A percentile compares a stretch with the other conserved stretches of the same genome.
Conservation (phyloP, 2,888 invertebrate genomes). For the Hylaea fasciaria region DNA sequence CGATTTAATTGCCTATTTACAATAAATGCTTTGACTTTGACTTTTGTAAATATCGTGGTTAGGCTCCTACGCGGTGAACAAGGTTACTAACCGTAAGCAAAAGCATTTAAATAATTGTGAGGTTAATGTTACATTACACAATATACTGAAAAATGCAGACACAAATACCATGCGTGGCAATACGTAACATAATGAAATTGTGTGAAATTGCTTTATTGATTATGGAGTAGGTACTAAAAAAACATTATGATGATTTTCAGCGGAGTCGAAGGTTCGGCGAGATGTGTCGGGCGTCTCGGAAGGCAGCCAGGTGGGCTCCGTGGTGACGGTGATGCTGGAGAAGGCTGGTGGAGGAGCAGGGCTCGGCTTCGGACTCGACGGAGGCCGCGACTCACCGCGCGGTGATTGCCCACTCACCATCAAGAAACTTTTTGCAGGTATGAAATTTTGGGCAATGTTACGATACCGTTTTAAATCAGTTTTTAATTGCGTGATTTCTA, state of each 20-base stretch:
- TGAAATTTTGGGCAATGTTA: constrained; percentile 14
- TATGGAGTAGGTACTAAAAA: too few species aligned
- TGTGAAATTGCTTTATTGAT: too few species aligned
- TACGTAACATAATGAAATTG: too few species aligned
- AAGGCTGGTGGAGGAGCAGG: constrained; percentile 90
- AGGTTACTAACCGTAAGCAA: neutral
- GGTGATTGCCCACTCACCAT: constrained; percentile 95
- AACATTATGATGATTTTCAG: constrained; percentile 51
- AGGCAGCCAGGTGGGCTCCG: constrained; percentile 50
- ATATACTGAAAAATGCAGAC: too few species aligned
- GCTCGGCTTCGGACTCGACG: constrained; percentile 97
- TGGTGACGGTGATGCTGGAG: constrained; percentile 79
- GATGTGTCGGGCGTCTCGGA: constrained; percentile 44
- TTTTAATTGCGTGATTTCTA: neutral
- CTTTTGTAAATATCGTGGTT: constrained; percentile 1
- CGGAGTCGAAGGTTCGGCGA: constrained; percentile 75
- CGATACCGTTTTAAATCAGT: neutral
- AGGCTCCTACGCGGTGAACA: constrained; percentile 1
- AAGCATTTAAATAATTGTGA: too few species aligned
- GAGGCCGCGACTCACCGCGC: constrained; percentile 95
- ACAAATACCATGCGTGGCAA: too few species aligned
- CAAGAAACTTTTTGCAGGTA: constrained; percentile 97
- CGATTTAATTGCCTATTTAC: too few species aligned
- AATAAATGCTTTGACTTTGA: too few species aligned
- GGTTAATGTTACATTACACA: too few species aligned